phyloP scores from a whole-genome alignment of 2,888 invertebrate genomes.

The Rutpela maculata region DNA sequence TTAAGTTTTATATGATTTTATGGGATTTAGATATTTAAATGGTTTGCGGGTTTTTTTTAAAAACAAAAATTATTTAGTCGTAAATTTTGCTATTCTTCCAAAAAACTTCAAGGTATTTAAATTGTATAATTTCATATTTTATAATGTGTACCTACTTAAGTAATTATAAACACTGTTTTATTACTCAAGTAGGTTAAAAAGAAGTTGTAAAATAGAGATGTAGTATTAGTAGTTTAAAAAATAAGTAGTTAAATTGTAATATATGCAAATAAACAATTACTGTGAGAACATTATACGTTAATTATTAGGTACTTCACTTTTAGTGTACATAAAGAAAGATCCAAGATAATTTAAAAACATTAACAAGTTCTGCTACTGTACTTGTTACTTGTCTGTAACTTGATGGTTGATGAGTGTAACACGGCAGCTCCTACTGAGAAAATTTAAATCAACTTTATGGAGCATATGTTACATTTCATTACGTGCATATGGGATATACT shows the following conservation, averaged over 20 bases:
- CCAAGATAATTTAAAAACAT: slow-evolving; percentile 44
- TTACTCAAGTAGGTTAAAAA: no score
- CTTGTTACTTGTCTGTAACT: slow-evolving; percentile 26
- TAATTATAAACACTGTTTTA: no score
- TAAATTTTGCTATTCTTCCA: no score
- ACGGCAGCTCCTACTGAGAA: slow-evolving; percentile 37
- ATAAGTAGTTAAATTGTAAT: neutral
- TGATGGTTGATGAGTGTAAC: slow-evolving; percentile 44
- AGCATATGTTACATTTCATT: slow-evolving; percentile 33
- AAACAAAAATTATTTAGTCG: no score
- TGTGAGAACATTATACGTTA: slow-evolving; percentile 33
- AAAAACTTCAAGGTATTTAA: no score
- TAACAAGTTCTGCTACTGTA: slow-evolving; percentile 37
- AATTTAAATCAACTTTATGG: slow-evolving; percentile 43
- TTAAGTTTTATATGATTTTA: no score
- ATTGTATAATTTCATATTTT: no score
- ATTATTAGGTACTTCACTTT: slow-evolving; percentile 39
- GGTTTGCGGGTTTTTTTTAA: no score
- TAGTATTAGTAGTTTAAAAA: slow-evolving; percentile 1
- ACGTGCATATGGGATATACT: slow-evolving; percentile 13
- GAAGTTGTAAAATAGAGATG: neutral
- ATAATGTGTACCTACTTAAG: no score
- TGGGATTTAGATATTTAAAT: no score
- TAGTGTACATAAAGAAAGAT: slow-evolving; percentile 41
- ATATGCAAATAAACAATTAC: slow-evolving; percentile 42